phyloP scores from a whole-genome alignment of 2,888 invertebrate genomes.

The Brenthis ino region DNA sequence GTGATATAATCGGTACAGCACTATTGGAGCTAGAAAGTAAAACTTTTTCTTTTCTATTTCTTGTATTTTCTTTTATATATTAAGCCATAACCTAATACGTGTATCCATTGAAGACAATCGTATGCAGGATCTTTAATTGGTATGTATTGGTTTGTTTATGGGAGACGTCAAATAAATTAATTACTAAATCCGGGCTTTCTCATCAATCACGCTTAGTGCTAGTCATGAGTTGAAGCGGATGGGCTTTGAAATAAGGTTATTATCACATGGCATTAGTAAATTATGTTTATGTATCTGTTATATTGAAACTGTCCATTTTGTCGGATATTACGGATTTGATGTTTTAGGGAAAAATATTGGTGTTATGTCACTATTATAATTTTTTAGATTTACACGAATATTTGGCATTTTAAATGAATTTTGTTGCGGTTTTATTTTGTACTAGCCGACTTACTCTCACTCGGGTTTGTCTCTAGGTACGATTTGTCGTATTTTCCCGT shows the following conservation, averaged over 20 bases:
- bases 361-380: too few relatives aligned
- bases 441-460: too few relatives aligned
- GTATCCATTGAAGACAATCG: constrained; percentile 6
- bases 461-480: too few relatives aligned
- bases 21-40: too few relatives aligned
- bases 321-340: too few relatives aligned
- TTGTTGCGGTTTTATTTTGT: too few relatives aligned
- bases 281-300: not conserved
- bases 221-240: constrained; percentile 28
- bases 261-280: not conserved
- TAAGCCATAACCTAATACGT: not conserved
- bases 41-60: not conserved
- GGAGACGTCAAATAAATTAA: constrained; percentile 42
- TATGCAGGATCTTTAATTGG: constrained; percentile 34
- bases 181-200: constrained; percentile 38
- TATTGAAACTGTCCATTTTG: too few relatives aligned
- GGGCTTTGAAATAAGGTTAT: not conserved
- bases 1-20: too few relatives aligned
- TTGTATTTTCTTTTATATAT: not conserved
- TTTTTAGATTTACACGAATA: too few relatives aligned
- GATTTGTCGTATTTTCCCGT: too few relatives aligned
- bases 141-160: constrained; percentile 38
- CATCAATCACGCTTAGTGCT: constrained; percentile 34
- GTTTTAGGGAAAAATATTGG: too few relatives aligned
- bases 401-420: too few relatives aligned